Base-by-base conservation (phyloP, 2,797 vertebrate species). In the Coregonus ussuriensis region DNA sequence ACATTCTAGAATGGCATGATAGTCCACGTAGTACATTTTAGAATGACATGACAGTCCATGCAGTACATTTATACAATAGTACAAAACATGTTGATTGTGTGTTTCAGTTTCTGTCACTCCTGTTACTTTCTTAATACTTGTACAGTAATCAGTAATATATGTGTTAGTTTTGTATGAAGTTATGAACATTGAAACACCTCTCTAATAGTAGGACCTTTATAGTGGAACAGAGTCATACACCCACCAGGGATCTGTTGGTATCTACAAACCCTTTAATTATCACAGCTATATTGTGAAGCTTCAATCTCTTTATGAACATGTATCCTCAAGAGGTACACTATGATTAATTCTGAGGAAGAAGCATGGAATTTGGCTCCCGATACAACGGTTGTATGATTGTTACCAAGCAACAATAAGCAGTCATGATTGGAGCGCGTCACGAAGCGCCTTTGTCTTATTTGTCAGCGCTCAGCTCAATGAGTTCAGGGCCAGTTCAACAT, bases 171-270 rank as follows among this genome's bases (percentile, higher is more conserved):
- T 56, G n/a, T 41, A 1, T 21, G n/a, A 51, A n/a, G 63, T 75
- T n/a, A 35, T 16, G 59, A 77, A 33, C 25, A 73, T 78, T 53
- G 33, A 80, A 67, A 35, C 5, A 25, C n/a, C 59, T 62, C 71
- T 65, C 71, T 71, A 65, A 80, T 65, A 69, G 59, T 77, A 37
- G 70, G 2, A 1, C 71, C 29, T 80, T 72, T 79, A 51, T 75
- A 66, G 74, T 80, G 78, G 47, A 81, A 81, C 13, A 81, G 87
- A 92, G 91, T 92, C 90, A 90, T 92, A 89, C 88, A 62, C 72
- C 13, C 62, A 35, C 33, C n/a, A 16, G 56, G 86, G 82, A 82
- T 86, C 82, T 78, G 72, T 83, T 79, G 85, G 72, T 71, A 77
- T 21, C 70, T 74, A 81, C 78, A 79, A 82, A 47, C 51, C 74